phyloP scores from a whole-genome alignment of 1,140 invertebrate genomes.

The Zeugodacus cucurbitae region DNA sequence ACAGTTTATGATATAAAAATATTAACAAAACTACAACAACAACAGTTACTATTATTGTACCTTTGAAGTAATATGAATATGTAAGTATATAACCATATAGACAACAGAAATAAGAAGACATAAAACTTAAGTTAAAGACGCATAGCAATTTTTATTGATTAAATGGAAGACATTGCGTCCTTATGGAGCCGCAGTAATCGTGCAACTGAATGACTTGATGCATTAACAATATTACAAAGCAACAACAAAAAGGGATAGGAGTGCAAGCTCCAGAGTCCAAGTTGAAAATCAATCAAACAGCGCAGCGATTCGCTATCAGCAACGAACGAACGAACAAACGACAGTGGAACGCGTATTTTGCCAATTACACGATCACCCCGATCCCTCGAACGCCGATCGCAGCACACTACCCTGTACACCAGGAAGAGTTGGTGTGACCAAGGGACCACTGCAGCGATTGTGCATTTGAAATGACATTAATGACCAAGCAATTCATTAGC shows the following conservation, averaged over 20 bases:
- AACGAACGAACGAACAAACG: background rate
- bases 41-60: background rate
- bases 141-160: background rate
- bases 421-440: background rate
- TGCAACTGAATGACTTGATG: background rate
- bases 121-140: background rate
- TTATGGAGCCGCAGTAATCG: background rate
- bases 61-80: background rate
- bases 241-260: background rate
- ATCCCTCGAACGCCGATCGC: background rate
- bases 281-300: constrained; percentile 11
- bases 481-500: constrained; percentile 28
- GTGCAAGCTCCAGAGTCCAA: background rate
- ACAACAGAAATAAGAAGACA: background rate
- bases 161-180: background rate
- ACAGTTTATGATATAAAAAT: background rate
- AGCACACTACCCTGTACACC: background rate
- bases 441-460: background rate
- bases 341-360: background rate
- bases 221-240: background rate
- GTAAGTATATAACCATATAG: background rate
- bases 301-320: background rate
- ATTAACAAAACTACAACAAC: background rate
- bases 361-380: background rate
- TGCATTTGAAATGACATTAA: constrained; percentile 10